Evolutionary conservation across 2,888 invertebrate species (phyloP), one percentile per base, ranked within the genome.

Genomic region (Platypus cylindrus): DNA sequence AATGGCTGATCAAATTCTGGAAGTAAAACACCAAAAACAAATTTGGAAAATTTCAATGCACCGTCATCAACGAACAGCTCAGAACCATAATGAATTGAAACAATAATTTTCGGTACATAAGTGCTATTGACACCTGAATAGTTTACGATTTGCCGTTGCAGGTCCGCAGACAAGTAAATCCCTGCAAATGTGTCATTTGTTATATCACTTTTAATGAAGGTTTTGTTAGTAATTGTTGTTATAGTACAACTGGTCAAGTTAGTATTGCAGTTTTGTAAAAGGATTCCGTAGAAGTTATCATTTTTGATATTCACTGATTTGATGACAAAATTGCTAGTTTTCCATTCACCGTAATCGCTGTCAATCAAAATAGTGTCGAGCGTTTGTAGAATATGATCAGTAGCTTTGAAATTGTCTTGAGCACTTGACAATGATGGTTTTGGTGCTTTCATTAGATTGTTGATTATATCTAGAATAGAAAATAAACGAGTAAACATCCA

Each of bases 351-450:
- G 7, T 18, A 27, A 9, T 23, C 16, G 18, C 32, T 38, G 11
- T 34, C 38, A 17, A 39, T 37, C 23, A 52, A 27, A 23, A 47
- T 33, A 14, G 44, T 29, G 14, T 51, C 49, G 4, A 49, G 38
- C 30, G 30, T 40, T n/a, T 45, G 23, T 17, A 54, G 36, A 17
- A 53, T 45, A 30, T 40, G 37, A 35, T 54, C 52, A 2, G 49
- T 48, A 17, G 48, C 43, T 15, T 49, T 48, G 13, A 43, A 48
- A 1, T 32, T 26, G 3, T 18, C 23, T 32, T 53, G 53, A 3
- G 50, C 45, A 5, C 41, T 29, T 25, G 35, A 34, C 18, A 52
- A 32, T 12, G 45, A 32, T 4, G 20, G 9, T 32, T 31, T 30
- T 9, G 43, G 38, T 2, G 45, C 30, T 8, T 43, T 38, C 41